phyloP scores from a whole-genome alignment of 1,140 invertebrate genomes.

The Araneus ventricosus region DNA sequence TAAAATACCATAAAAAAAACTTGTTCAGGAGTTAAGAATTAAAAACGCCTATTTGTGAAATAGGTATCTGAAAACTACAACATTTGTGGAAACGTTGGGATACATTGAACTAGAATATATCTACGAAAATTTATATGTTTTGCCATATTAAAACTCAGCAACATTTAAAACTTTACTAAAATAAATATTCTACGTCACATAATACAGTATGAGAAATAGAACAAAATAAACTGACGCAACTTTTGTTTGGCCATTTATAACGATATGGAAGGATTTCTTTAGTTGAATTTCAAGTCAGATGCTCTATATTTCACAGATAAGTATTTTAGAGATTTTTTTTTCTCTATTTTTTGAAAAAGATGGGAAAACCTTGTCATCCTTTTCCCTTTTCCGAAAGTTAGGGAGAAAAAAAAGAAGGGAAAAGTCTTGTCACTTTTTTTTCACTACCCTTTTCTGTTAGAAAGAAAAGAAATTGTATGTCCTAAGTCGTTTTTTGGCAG shows the following conservation, averaged over 20 bases:
- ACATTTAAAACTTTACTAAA: background rate
- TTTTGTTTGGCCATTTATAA: conserved; percentile 1
- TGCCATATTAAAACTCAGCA: background rate
- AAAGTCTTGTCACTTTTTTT: conserved; percentile 36
- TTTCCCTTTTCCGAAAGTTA: conserved; percentile 10
- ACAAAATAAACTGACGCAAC: background rate
- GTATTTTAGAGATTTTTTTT: conserved; percentile 13
- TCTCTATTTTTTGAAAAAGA: conserved; percentile 20
- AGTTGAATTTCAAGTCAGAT: conserved; percentile 2
- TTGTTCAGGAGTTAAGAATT: too few species aligned
- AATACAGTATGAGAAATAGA: background rate
- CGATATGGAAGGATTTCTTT: background rate
- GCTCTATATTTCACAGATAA: conserved; percentile 32
- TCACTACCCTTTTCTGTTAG: background rate
- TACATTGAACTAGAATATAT: background rate
- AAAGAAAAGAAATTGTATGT: conserved; percentile 40
- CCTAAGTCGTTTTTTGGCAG: conserved; percentile 23
- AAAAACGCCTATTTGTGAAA: too few species aligned
- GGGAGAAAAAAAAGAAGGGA: background rate
- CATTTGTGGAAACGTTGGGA: background rate
- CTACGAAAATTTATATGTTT: background rate
- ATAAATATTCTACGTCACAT: background rate
- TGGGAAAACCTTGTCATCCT: conserved; percentile 42
- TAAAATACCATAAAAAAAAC: too few species aligned
- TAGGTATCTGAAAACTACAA: too few species aligned